Base-by-base conservation (phyloP, 2,888 invertebrate genomes). In the Epirrhoe tristata region DNA sequence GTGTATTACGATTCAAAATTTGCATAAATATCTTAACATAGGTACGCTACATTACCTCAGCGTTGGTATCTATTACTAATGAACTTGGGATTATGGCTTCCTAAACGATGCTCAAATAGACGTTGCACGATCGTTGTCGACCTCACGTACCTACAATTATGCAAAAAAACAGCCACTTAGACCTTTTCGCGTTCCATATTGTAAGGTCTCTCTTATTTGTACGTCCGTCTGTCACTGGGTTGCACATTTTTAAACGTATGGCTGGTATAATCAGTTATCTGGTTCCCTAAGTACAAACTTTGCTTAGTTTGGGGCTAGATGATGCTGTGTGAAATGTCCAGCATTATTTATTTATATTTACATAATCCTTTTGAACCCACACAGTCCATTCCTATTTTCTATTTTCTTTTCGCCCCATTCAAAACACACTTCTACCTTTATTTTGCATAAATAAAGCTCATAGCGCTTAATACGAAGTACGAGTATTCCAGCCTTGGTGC, bases 401-500 rank as follows among this genome's bases (percentile, higher is more conserved):
- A n/a, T 24, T 1, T 1, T 24, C 24, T 24, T 24, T 24, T 24
- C 24, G 24, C 24, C 24, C n/a, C 24, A 24, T 24, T 24, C 24
- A 24, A 24, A 24, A 24, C 24, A 43, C 12, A 12, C 12, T 10
- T 39, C 12, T 39, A 39, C 3, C 12, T 5, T 12, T 14, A 5
- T n/a, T 46, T 46, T 48, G 48, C 16, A 7, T 48, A 16, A 48
- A 16, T 48, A 6, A 43, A 43, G 43, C 24, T 39, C 10, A 48
- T 57, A 32, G 16, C 24, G 34, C 12, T 36, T 54, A 55, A 51
- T 55, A 43, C 52, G n/a, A n/a, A n/a, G n/a, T 24, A 3, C 24
- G 31, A 24, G 10, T 39, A 54, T 51, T 12, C 8, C 36, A 61
- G 53, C 59, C 63, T 67, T 63, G 63, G 51, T 31, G 55, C 46